A percentile compares a stretch with the other conserved stretches of the same genome.
Evolutionary conservation across 1,140 invertebrate species (phyloP).

Genomic region (Drosophila watanabei): DNA sequence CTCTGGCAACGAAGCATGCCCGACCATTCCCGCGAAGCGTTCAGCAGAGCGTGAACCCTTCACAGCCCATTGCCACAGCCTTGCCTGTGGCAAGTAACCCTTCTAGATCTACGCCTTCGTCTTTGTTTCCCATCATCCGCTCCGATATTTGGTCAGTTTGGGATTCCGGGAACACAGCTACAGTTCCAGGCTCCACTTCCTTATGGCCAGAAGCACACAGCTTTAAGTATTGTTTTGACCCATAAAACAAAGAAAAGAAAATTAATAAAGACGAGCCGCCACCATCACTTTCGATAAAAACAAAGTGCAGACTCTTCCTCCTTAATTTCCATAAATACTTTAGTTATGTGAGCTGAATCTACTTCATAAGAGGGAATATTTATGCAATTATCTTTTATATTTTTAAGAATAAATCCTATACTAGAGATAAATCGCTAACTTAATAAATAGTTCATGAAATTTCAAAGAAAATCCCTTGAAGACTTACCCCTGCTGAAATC

Average conservation of each 20-base stretch:
- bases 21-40: constrained; percentile 60
- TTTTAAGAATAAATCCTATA: neutral
- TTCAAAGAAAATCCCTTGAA: neutral
- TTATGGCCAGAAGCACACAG: constrained; percentile 8
- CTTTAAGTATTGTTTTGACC: constrained; percentile 30
- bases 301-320: neutral
- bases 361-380: too few species aligned
- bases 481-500: constrained; percentile 35
- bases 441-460: neutral
- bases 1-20: constrained; percentile 47
- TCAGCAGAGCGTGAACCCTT: constrained; percentile 61
- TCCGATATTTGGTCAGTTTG: constrained; percentile 20
- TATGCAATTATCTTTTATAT: neutral
- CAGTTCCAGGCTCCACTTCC: constrained; percentile 9
- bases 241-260: neutral
- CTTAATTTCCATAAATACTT: neutral
- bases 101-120: neutral
- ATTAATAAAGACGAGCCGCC: neutral
- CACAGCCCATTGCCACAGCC: constrained; percentile 42
- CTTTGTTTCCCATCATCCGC: neutral
- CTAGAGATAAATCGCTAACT: too few species aligned
- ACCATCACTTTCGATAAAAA: neutral
- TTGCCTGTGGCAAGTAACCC: constrained; percentile 7
- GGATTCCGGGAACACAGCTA: constrained; percentile 14
- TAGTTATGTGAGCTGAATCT: too few species aligned